Evolutionary conservation across 2,888 invertebrate species (phyloP), one percentile per base, ranked within the genome.

Genomic region (Acrobasis consociella): DNA sequence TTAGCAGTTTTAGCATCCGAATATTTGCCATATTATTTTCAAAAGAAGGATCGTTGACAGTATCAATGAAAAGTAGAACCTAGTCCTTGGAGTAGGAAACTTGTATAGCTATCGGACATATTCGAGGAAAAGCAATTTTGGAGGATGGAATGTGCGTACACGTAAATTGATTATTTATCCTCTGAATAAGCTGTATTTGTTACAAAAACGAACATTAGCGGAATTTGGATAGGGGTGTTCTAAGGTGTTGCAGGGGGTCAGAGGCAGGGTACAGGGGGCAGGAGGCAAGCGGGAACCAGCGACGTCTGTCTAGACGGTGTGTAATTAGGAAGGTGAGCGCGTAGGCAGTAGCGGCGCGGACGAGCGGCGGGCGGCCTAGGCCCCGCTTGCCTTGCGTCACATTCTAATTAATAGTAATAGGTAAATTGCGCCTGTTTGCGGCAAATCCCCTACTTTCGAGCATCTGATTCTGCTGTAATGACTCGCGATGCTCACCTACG

Each of bases 261-360:
- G 74, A 46, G 61, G 61, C 68, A 73, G 78, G 70, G 65, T 56
- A 56, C 56, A 56, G 74, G 71, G 72, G 76, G 73, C 76, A 72
- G 80, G 80, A 76, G 80, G 81, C 81, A 81, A 81, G 82, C 78
- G 86, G 86, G 83, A 80, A 80, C 73, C 72, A 73, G 76, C 80
- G 79, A 75, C 76, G 78, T 74, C 81, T 81, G 90, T 90, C 91
- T 91, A 91, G 91, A 90, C 91, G 79, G 78, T 82, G 82, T 75
- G 85, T 86, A 86, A 91, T 91, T 91, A 90, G 86, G 86, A 87
- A 89, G 90, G 91, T 89, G 79, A 89, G 83, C 81, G 82, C 78
- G 86, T 87, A 87, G 87, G 89, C 86, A 78, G 80, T 70, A 65
- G 73, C 71, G 70, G 63, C 73, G 71, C 69, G 74, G 72, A 67